phyloP scores from a whole-genome alignment of 2,797 vertebrate genomes.

The Apogon hyalosoma region DNA sequence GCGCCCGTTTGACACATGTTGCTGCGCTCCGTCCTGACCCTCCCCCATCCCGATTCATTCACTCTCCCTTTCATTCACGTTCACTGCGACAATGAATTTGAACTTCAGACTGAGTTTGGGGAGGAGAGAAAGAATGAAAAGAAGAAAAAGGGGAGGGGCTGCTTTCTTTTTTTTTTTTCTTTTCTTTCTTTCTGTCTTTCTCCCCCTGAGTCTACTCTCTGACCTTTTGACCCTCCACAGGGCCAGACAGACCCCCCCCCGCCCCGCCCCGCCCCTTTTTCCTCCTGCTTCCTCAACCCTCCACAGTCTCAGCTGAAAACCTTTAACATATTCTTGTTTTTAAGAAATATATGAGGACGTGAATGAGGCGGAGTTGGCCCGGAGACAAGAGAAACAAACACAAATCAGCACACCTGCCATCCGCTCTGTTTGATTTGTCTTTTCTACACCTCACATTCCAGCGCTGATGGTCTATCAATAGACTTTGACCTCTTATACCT shows the following conservation, averaged over 20 bases:
- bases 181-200: not conserved
- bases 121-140: conserved; percentile 39
- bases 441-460: conserved; percentile 80
- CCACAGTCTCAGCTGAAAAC: conserved; percentile 28
- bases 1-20: conserved; percentile 47
- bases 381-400: conserved; percentile 17
- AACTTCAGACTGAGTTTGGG: conserved; percentile 66
- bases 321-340: not conserved
- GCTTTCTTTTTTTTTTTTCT: conserved; percentile 50
- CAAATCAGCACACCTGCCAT: conserved; percentile 39
- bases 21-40: conserved; percentile 29
- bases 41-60: conserved; percentile 45
- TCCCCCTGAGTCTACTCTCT: conserved; percentile 53
- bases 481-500: conserved; percentile 78
- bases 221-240: conserved; percentile 74
- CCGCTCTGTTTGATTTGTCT: conserved; percentile 75
- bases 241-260: conserved; percentile 35
- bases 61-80: conserved; percentile 43
- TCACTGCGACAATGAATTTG: conserved; percentile 72
- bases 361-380: not conserved
- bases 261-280: not conserved
- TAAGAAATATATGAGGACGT: not conserved
- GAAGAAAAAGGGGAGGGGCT: conserved; percentile 38
- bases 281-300: conserved; percentile 9
- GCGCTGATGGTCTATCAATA: conserved; percentile 74